These are phyloP conservation scores for Sebastes paucispinis DNA, from an alignment of 2,797 vertebrate genomes.

Conservation along the genomic window DNA sequence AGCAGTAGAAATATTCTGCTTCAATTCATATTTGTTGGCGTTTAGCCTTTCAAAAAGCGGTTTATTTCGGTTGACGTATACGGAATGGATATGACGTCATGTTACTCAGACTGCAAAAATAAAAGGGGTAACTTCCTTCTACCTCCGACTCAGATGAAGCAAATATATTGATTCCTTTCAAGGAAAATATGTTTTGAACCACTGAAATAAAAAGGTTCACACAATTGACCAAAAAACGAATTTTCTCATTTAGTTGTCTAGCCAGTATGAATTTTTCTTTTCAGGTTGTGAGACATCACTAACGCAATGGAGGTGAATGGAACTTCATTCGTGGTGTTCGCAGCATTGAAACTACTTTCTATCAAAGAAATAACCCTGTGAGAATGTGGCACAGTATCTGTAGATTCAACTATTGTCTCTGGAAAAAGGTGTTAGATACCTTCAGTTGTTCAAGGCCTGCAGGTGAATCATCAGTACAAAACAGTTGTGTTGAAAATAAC, in stretches of 20 bases:
- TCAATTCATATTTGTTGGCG: too few species aligned
- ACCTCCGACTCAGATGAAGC: too few species aligned
- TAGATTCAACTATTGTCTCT: neutral
- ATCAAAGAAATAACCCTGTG: neutral
- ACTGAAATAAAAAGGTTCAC: conserved; percentile 19
- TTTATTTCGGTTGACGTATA: too few species aligned
- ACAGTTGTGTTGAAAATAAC: neutral
- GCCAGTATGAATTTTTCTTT: neutral
- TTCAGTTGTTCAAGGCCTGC: neutral
- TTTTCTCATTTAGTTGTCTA: neutral
- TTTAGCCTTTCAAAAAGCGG: too few species aligned
- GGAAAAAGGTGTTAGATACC: too few species aligned
- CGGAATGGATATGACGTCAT: too few species aligned
- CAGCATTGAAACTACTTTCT: neutral
- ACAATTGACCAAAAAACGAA: neutral
- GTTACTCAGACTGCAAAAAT: too few species aligned
- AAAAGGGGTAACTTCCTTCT: too few species aligned
- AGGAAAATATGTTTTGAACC: too few species aligned
- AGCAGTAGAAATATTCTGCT: too few species aligned
- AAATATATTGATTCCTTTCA: too few species aligned
- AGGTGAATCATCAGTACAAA: neutral
- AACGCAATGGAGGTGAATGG: neutral
- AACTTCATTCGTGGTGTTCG: neutral
- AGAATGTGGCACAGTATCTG: neutral
- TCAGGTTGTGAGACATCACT: neutral